Conservation (phyloP, 2,888 invertebrate genomes). For the Ferdinandea cuprea region DNA sequence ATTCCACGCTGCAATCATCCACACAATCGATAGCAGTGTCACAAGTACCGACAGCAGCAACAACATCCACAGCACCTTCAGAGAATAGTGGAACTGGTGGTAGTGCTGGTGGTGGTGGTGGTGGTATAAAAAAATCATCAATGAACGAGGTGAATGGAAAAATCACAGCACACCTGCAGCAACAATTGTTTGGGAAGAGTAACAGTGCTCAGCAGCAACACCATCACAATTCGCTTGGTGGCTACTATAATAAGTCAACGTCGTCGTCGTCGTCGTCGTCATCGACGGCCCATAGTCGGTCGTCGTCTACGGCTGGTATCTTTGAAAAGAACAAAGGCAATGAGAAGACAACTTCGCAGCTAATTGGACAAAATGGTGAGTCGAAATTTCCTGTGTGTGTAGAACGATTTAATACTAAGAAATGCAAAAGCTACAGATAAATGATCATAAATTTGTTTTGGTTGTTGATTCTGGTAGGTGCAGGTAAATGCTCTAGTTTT, state of each 20-base stretch:
- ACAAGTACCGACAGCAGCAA: slow-evolving; percentile 27
- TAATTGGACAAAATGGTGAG: slow-evolving; percentile 77
- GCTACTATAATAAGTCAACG: slow-evolving; percentile 56
- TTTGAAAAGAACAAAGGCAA: slow-evolving; percentile 65
- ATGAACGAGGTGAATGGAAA: slow-evolving; percentile 69
- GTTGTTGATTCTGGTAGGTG: slow-evolving; percentile 1
- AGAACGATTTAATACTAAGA: slow-evolving; percentile 28
- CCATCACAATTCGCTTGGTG: slow-evolving; percentile 56
- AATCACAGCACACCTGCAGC: slow-evolving; percentile 76
- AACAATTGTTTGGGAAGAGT: slow-evolving; percentile 65
- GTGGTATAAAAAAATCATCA: slow-evolving; percentile 54
- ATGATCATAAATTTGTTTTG: slow-evolving; percentile 31
- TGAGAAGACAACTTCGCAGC: slow-evolving; percentile 68
- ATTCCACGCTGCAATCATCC: slow-evolving; percentile 73
- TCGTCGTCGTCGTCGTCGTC: slow-evolving; percentile 47
- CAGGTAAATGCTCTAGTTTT: not conserved
- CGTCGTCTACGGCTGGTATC: slow-evolving; percentile 46
- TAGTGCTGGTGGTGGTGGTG: slow-evolving; percentile 10
- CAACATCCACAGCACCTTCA: slow-evolving; percentile 57
- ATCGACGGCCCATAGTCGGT: slow-evolving; percentile 48
- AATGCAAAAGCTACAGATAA: slow-evolving; percentile 27
- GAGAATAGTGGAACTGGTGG: slow-evolving; percentile 22
- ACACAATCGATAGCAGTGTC: slow-evolving; percentile 71
- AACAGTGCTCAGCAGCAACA: slow-evolving; percentile 68
- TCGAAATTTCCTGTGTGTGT: slow-evolving; percentile 55